A percentile compares a stretch with the other conserved stretches of the same genome.
These are phyloP conservation scores for Drosophila koepferae DNA, from an alignment of 2,888 invertebrate species.

Conservation along the genomic window DNA sequence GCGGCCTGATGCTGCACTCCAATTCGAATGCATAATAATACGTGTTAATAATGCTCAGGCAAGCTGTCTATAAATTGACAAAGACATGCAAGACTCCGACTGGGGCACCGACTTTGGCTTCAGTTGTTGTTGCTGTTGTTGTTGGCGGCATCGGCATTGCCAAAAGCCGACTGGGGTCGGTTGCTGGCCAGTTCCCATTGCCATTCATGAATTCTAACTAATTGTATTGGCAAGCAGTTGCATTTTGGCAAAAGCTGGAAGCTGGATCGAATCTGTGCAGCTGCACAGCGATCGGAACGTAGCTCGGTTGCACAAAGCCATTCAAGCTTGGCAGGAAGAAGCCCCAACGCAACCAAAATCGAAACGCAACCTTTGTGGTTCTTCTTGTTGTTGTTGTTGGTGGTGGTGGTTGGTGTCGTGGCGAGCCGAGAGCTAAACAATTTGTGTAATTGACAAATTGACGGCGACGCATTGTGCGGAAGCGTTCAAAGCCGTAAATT, in stretches of 20 bases:
- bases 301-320: constrained; percentile 60
- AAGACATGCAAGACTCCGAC: constrained; percentile 78
- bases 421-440: constrained; percentile 71
- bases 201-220: constrained; percentile 83
- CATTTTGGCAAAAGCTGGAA: constrained; percentile 57
- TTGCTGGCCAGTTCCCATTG: constrained; percentile 38
- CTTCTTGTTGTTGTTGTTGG: constrained; percentile 17
- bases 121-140: constrained; percentile 19
- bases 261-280: constrained; percentile 79
- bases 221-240: constrained; percentile 81
- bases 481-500: constrained; percentile 80
- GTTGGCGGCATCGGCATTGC: constrained; percentile 54
- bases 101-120: constrained; percentile 33
- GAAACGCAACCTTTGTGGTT: constrained; percentile 51
- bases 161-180: constrained; percentile 69
- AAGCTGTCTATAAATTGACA: constrained; percentile 82
- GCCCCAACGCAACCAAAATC: constrained; percentile 44
- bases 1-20: constrained; percentile 24
- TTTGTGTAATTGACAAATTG: constrained; percentile 85
- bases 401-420: constrained; percentile 43
- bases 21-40: constrained; percentile 75
- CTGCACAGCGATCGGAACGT: constrained; percentile 71
- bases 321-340: constrained; percentile 61
- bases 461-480: constrained; percentile 81
- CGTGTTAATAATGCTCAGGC: constrained; percentile 82